phyloP scores from a whole-genome alignment of 2,797 vertebrate species.

The Sebastes elongatus region DNA sequence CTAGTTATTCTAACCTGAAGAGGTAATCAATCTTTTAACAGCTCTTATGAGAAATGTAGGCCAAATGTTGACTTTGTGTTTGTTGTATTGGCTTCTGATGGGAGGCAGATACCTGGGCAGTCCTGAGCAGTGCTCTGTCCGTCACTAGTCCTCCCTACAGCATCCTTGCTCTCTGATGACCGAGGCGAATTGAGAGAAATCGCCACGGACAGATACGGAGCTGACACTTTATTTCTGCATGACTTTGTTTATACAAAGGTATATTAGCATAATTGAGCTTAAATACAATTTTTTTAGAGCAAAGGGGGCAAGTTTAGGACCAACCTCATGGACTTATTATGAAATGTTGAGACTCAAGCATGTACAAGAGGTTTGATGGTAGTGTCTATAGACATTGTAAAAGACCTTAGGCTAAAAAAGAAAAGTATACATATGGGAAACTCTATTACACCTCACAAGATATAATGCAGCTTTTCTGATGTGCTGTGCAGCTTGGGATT shows the following conservation, averaged over 20 bases:
- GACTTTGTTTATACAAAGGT: not conserved
- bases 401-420: not conserved
- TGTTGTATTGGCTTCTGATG: conserved; percentile 44
- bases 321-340: not conserved
- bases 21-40: conserved; percentile 50
- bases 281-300: not conserved
- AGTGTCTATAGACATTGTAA: not conserved
- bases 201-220: conserved; percentile 99
- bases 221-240: conserved; percentile 78
- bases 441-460: not conserved
- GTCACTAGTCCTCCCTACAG: conserved; percentile 91
- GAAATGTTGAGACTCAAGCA: not conserved
- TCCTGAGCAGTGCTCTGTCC: conserved; percentile 82
- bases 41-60: not conserved
- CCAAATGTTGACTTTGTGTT: not conserved
- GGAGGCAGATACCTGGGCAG: conserved; percentile 93
- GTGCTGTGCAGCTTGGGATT: not conserved
- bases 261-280: not conserved
- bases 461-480: not conserved
- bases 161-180: conserved; percentile 95
- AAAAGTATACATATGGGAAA: too few species aligned
- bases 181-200: conserved; percentile 96
- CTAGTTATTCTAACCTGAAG: not conserved
- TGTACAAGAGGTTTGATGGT: not conserved
- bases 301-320: not conserved